Base-by-base conservation (phyloP, 2,113 vertebrate genomes). In the Pachypanchax playfairii region DNA sequence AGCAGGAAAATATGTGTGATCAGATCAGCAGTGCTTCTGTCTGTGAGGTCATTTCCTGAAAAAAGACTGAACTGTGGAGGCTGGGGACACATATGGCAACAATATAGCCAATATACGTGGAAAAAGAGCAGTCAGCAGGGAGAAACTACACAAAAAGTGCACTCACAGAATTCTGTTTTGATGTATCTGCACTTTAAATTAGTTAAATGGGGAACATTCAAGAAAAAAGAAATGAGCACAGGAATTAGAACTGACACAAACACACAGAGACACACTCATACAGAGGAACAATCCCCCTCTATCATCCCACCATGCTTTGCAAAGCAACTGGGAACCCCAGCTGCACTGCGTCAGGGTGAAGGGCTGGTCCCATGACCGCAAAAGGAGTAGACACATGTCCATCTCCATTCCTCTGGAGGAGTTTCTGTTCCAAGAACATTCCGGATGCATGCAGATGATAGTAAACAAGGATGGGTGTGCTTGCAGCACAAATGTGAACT, bases 201-300 rank as follows among this genome's bases (percentile, higher is more conserved):
- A 29, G 20, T 42, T 48, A 28, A 43, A 63, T 56, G 14, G 44
- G 43, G 44, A 65, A 57, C 35, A 26, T 51, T 24, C 4, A 20
- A 9, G 25, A 58, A 44, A n/a, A 35, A 62, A 62, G 2, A 56
- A 55, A 62, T 18, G 8, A 18, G 10, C 9, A 24, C 12, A 62
- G 28, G 55, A 41, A 48, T 35, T 55, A 17, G 35, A 38, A 29
- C 12, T 72, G 69, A 60, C 65, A 60, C 29, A 41, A 6, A 57
- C 35, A 53, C 50, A 47, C 36, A 75, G 17, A 46, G 7, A 13
- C 29, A 51, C 38, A 56, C 26, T 58, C 54, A 69, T 75, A 18
- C 58, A 5, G 36, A 36, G 14, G 57, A 87, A 89, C 84, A 87
- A 83, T 85, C 61, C 14, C 12, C 33, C 61, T 80, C 72, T 85